A percentile compares a stretch with the other conserved stretches of the same genome.
Evolutionary conservation across 1,140 invertebrate species (phyloP).

Genomic region (Heterodera carotae): DNA sequence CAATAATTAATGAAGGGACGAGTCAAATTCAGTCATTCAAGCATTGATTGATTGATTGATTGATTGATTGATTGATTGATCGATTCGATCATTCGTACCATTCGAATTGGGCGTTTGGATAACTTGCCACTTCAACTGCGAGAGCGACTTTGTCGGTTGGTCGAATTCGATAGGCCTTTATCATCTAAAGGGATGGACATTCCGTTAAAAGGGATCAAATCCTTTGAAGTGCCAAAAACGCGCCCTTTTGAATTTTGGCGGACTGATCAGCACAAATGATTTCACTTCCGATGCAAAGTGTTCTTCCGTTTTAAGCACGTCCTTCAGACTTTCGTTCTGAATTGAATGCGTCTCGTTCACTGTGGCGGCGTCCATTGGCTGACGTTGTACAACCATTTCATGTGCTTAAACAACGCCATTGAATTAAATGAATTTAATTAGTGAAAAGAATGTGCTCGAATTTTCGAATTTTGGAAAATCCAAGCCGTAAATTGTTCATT

Average conservation of each 20-base stretch:
- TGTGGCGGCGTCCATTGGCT: conserved; percentile 31
- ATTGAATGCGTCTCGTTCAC: conserved; percentile 56
- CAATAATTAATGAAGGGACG: too few species aligned
- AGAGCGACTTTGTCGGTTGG: conserved; percentile 57
- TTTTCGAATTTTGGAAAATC: too few species aligned
- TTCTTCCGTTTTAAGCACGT: conserved; percentile 57
- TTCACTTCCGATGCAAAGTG: conserved; percentile 62
- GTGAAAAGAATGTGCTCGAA: too few species aligned
- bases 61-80: too few species aligned
- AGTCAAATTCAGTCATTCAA: too few species aligned
- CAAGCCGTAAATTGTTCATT: too few species aligned
- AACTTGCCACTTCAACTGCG: conserved; percentile 61
- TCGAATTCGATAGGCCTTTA: conserved; percentile 60
- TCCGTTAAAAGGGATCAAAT: not conserved
- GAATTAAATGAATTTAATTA: too few species aligned
- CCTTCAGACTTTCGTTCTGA: conserved; percentile 51
- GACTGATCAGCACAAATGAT: conserved; percentile 52
- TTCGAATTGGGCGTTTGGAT: conserved; percentile 35
- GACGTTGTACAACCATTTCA: not conserved
- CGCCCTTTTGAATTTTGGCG: conserved; percentile 56
- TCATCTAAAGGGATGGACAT: conserved; percentile 37
- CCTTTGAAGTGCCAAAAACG: conserved; percentile 17
- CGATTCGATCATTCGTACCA: too few species aligned
- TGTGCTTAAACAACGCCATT: not conserved
- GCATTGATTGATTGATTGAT: too few species aligned